Percentiles rank a stretch among this genome's conserved stretches.
These are phyloP conservation scores for Glomeris maerens DNA, from an alignment of 1,140 invertebrate species.

Conservation along the genomic window DNA sequence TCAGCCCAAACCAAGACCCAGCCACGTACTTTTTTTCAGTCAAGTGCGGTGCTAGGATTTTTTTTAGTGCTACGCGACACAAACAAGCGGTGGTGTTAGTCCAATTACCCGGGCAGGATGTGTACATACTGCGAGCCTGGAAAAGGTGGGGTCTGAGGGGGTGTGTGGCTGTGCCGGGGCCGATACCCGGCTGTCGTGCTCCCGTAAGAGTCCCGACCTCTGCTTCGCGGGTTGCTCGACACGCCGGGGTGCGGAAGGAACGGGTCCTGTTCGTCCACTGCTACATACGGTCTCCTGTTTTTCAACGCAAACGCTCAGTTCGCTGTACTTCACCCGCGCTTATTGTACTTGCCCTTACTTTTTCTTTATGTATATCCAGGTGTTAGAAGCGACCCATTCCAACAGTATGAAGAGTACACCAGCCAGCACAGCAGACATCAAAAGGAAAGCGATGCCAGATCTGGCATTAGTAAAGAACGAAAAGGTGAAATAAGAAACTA, in stretches of 20 bases:
- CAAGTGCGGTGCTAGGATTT: too few relatives aligned
- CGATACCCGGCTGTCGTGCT: slow-evolving; percentile 21
- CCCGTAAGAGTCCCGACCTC: slow-evolving; percentile 38
- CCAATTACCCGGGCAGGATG: neutral
- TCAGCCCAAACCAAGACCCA: too few relatives aligned
- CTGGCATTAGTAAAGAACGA: slow-evolving; percentile 27
- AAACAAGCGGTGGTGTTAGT: too few relatives aligned
- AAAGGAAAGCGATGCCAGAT: slow-evolving; percentile 62
- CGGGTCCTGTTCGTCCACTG: slow-evolving; percentile 57
- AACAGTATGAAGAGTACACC: slow-evolving; percentile 78
- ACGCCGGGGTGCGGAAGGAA: slow-evolving; percentile 40
- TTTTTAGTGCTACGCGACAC: too few relatives aligned
- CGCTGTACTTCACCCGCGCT: too few relatives aligned
- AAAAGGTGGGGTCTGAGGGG: slow-evolving; percentile 32
- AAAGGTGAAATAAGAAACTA: neutral
- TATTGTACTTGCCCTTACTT: slow-evolving; percentile 28
- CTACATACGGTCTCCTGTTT: slow-evolving; percentile 51
- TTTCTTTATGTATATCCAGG: slow-evolving; percentile 90
- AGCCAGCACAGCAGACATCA: slow-evolving; percentile 63
- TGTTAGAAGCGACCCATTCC: slow-evolving; percentile 85
- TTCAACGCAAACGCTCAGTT: too few relatives aligned
- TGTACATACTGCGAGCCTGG: slow-evolving; percentile 29
- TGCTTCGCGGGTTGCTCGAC: slow-evolving; percentile 28
- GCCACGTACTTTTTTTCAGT: too few relatives aligned
- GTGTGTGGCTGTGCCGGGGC: slow-evolving; percentile 33